Evolutionary conservation across 2,113 vertebrate species (phyloP).

Genomic region (Oceanodroma tethys): DNA sequence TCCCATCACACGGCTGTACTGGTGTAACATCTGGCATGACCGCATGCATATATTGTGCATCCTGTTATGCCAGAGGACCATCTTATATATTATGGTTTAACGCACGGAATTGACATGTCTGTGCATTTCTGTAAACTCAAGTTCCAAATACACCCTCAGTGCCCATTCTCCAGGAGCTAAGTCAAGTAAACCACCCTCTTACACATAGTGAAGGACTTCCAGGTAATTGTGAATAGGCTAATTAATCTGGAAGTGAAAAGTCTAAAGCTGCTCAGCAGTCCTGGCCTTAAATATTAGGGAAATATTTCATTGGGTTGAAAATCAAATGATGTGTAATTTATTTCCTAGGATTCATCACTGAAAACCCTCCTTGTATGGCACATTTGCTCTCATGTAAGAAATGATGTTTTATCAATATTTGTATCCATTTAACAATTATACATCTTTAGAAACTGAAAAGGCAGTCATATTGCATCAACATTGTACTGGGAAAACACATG

Average conservation of each 20-base stretch:
- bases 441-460: conserved; percentile 10
- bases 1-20: neutral
- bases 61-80: accelerated
- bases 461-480: neutral
- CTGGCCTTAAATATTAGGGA: neutral
- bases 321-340: neutral
- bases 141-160: neutral
- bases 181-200: neutral
- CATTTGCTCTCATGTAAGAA: neutral
- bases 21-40: neutral
- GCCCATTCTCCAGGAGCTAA: neutral
- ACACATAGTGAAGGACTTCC: neutral
- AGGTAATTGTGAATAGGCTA: neutral
- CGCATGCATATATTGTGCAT: accelerated
- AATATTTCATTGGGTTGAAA: neutral
- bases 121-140: neutral
- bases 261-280: neutral
- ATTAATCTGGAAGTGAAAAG: neutral
- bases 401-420: neutral
- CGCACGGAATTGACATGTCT: neutral
- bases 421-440: neutral
- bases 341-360: neutral
- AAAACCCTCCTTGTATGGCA: neutral
- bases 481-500: neutral
- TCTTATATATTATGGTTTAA: neutral